Evolutionary conservation across 2,113 vertebrate species (phyloP), one percentile per base, ranked within the genome.

Genomic region (Malurus alboscapulatus): DNA sequence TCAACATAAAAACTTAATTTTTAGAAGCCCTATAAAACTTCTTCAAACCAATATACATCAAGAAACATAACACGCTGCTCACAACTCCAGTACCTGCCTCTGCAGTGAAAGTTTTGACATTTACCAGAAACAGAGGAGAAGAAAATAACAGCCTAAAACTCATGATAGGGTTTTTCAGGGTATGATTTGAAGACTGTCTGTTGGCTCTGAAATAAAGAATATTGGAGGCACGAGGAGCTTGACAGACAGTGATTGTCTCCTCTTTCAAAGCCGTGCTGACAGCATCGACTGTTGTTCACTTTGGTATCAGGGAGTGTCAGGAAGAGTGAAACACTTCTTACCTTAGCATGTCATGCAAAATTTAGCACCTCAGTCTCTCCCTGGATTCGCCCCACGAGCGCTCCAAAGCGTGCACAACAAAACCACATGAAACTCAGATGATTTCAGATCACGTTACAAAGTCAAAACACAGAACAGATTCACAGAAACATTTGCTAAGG

Each of bases 401-500:
- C 9, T 91, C 78, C 89, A 63, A 87, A 86, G 74, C 0, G 0
- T 9, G 51, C 75, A 55, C 89, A 94, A 83, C 63, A 83, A 92
- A 94, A 82, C 87, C 94, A 92, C 93, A 80, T n/a, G 89, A 73
- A 95, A 85, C 93, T 90, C 78, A 63, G 72, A 85, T 74, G 78
- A 91, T 94, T 96, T 85, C 87, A 77, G 87, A 90, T 93, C 93
- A 63, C 0, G 10, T 94, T 95, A 95, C 95, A 77, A 73, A 95
- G 66, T 62, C 91, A 90, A 95, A 96, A 96, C 67, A 69, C 84
- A 88, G 82, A 94, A 62, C 82, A 90, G 91, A 94, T 79, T 77
- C 91, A 74, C 72, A 92, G 89, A 54, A 89, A 96, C 91, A 88
- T 91, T 94, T 77, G 78, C 94, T 91, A 91, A 80, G 95, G 94